Evolutionary conservation across 2,113 vertebrate genomes (phyloP).

Genomic region (Benitochromis conjunctus): DNA sequence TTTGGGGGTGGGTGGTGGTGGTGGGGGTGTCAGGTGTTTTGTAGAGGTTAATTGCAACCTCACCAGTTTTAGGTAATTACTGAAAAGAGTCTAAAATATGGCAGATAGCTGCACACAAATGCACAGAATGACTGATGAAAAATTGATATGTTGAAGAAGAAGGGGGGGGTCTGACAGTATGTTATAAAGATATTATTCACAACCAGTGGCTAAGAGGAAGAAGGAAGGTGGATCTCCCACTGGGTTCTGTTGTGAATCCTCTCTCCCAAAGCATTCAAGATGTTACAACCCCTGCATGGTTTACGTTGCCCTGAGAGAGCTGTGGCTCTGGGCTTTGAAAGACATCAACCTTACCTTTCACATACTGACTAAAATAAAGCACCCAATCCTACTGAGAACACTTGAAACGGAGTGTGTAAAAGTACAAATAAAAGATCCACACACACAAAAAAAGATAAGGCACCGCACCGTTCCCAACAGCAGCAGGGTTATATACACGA

Average conservation of each 20-base stretch:
- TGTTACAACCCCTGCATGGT: conserved; percentile 24
- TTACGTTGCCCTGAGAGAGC: conserved; percentile 1
- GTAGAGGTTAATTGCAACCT: background rate
- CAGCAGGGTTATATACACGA: background rate
- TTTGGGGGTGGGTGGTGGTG: background rate
- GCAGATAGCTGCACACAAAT: conserved; percentile 40
- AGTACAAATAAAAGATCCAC: background rate
- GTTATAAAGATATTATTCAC: conserved; percentile 26
- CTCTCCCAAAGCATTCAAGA: conserved; percentile 23
- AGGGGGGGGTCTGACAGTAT: background rate
- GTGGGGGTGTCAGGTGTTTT: background rate
- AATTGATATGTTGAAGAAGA: conserved; percentile 9
- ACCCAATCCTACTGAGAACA: conserved; percentile 1
- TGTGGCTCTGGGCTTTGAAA: conserved; percentile 19
- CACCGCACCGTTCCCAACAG: background rate
- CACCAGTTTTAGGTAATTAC: conserved; percentile 36
- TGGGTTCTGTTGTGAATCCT: conserved; percentile 24
- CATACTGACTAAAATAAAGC: conserved; percentile 1
- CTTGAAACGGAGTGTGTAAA: background rate
- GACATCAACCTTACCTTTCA: background rate
- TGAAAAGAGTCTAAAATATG: background rate
- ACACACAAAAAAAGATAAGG: background rate
- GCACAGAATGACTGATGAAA: conserved; percentile 13
- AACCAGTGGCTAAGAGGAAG: conserved; percentile 1
- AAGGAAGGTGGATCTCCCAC: background rate